Conservation (phyloP, 1,140 invertebrate species). For the Marisa cornuarietis region DNA sequence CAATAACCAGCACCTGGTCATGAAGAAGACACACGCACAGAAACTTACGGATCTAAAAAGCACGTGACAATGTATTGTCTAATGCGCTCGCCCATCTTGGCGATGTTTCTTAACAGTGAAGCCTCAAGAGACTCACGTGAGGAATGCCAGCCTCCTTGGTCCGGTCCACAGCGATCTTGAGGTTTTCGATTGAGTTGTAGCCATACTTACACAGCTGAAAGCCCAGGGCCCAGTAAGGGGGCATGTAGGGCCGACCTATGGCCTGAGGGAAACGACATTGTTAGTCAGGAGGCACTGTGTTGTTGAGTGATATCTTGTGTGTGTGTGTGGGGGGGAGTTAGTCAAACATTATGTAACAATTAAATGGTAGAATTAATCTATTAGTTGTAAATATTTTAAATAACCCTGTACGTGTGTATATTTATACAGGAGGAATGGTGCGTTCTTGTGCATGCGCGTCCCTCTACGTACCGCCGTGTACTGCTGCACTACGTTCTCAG, state of each 20-base stretch:
- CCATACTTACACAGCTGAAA: slow-evolving; percentile 67
- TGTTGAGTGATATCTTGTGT: neutral
- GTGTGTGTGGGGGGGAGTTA: neutral
- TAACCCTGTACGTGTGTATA: neutral
- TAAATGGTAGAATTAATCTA: neutral
- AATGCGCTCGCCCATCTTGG: neutral
- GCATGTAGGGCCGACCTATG: slow-evolving; percentile 66
- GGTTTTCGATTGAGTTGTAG: slow-evolving; percentile 48
- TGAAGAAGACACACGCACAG: too few species aligned
- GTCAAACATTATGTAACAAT: neutral
- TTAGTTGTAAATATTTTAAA: neutral
- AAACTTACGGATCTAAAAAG: neutral
- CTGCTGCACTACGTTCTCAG: slow-evolving; percentile 80
- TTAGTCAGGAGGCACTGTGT: neutral
- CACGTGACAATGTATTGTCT: neutral
- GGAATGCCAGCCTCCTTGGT: slow-evolving; percentile 53
- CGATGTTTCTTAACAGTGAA: neutral
- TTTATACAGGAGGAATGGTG: neutral
- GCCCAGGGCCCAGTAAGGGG: slow-evolving; percentile 69
- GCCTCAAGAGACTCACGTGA: slow-evolving; percentile 38
- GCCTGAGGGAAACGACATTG: slow-evolving; percentile 32
- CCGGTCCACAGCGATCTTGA: slow-evolving; percentile 52
- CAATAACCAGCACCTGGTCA: neutral
- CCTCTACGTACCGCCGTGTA: slow-evolving; percentile 70
- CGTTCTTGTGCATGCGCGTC: neutral